Percentiles rank a stretch among this genome's conserved stretches.
These are phyloP conservation scores for Petrolisthes cinctipes DNA, from an alignment of 2,888 invertebrate genomes.

Conservation along the genomic window DNA sequence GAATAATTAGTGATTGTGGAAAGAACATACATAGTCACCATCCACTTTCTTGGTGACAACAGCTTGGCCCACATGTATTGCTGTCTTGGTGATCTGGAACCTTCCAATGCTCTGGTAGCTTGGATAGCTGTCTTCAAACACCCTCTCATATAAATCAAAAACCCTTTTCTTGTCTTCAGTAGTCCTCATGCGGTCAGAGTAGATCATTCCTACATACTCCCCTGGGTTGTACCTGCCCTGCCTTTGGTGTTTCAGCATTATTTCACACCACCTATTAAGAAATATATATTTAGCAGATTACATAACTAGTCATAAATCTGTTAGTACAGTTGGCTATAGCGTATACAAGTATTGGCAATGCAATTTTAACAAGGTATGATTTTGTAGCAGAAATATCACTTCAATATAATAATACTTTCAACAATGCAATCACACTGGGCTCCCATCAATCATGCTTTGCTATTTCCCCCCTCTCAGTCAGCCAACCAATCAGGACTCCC, in stretches of 20 bases:
- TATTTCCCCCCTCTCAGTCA: too few relatives aligned
- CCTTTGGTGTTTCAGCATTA: slow-evolving; percentile 56
- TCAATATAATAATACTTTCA: neutral
- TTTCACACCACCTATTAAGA: slow-evolving; percentile 63
- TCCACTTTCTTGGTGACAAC: slow-evolving; percentile 28
- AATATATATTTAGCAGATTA: too few relatives aligned
- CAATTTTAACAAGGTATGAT: too few relatives aligned
- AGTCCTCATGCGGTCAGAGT: slow-evolving; percentile 88
- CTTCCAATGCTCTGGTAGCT: slow-evolving; percentile 47
- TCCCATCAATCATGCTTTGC: neutral
- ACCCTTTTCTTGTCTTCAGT: slow-evolving; percentile 82
- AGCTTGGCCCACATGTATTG: slow-evolving; percentile 50
- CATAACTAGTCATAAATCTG: too few relatives aligned
- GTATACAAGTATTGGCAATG: too few relatives aligned
- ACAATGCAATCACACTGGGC: neutral
- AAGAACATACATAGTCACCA: slow-evolving; percentile 42
- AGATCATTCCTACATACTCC: slow-evolving; percentile 82
- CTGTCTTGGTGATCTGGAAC: slow-evolving; percentile 39
- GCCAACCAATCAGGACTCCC: too few relatives aligned
- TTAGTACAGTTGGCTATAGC: too few relatives aligned
- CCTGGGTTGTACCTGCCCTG: slow-evolving; percentile 71
- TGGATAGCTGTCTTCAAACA: slow-evolving; percentile 72
- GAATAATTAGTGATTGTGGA: neutral
- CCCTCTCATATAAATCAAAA: slow-evolving; percentile 70
- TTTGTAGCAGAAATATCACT: too few relatives aligned